Evolutionary conservation across 2,797 vertebrate genomes (phyloP).

Genomic region (Pteronotus mesoamericanus): DNA sequence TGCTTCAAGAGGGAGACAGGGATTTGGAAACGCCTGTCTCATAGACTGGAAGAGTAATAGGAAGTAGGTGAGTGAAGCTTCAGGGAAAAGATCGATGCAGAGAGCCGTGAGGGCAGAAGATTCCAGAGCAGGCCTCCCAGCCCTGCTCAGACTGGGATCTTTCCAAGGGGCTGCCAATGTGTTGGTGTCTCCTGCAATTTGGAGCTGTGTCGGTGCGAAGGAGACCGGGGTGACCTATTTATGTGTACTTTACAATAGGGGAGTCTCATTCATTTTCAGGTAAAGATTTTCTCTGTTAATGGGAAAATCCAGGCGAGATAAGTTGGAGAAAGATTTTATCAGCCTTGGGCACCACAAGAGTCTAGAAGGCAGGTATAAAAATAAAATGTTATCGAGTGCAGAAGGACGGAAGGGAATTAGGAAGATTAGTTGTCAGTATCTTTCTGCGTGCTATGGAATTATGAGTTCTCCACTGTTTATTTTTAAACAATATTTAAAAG

Average conservation of each 20-base stretch:
- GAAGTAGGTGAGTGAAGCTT: neutral
- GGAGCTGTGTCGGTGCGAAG: too few species aligned
- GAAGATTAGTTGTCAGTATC: fast-evolving
- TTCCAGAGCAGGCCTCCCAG: fast-evolving
- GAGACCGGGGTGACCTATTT: too few species aligned
- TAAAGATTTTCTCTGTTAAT: neutral
- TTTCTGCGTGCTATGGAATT: neutral
- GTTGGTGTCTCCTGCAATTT: too few species aligned
- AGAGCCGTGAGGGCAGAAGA: fast-evolving
- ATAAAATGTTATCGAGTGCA: neutral
- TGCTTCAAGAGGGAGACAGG: too few species aligned
- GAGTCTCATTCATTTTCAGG: neutral
- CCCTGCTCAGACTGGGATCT: too few species aligned
- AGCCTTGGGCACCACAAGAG: neutral
- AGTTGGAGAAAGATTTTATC: neutral
- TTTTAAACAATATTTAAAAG: neutral
- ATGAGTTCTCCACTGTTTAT: neutral
- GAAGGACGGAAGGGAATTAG: neutral
- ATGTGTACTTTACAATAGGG: neutral
- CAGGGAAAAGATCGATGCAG: fast-evolving
- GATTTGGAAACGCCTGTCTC: neutral
- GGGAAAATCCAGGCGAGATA: neutral
- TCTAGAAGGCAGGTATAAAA: neutral
- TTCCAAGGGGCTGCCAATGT: too few species aligned
- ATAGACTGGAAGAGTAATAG: neutral